Evolutionary conservation across 1,140 invertebrate genomes (phyloP), one percentile per base, ranked within the genome.

Genomic region (Fopius arisanus): DNA sequence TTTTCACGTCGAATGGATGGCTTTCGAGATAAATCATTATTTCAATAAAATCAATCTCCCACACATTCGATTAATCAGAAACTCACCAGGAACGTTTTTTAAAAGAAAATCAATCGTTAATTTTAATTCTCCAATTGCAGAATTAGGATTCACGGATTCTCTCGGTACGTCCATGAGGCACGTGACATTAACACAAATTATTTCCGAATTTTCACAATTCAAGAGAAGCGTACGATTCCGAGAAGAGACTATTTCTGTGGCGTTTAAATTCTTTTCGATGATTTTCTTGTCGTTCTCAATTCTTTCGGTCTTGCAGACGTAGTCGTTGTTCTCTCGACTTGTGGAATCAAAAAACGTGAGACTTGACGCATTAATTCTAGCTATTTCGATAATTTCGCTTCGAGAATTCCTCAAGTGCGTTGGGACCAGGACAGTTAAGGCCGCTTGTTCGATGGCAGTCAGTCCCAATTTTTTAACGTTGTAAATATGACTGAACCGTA

Each of bases 381-480:
- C 67, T 51, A 88, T 82, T n/a, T 79, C 74, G 40, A 82, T 63
- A 12, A 1, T 40, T 16, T 74, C 43, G 31, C 65, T 69, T 6
- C 72, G 67, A 10, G 65, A 54, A 6, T 66, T 29, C 37, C 70
- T 67, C 59, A 79, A 80, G 6, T 75, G 62, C 6, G 76, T 83
- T 9, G 87, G 87, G 9, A 88, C 74, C 9, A 71, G 76, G 29
- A 88, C 63, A 21, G 51, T 78, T 2, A 88, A 14, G 29, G 69
- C 7, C 4, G 79, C 80, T 72, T 84, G 76, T 6, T 86, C 74
- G 7, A 88, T 80, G 12, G 84, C 81, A 82, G 85, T 89, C 1
- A 62, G 51, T 23, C 86, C 88, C 67, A 85, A 84, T 75, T 87
- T 88, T 75, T 85, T 83, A 19, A 89, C 79, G 72, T 87, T 82